These are phyloP conservation scores for Sylvilagus bachmani DNA, from an alignment of 2,113 vertebrate genomes.

Conservation along the genomic window DNA sequence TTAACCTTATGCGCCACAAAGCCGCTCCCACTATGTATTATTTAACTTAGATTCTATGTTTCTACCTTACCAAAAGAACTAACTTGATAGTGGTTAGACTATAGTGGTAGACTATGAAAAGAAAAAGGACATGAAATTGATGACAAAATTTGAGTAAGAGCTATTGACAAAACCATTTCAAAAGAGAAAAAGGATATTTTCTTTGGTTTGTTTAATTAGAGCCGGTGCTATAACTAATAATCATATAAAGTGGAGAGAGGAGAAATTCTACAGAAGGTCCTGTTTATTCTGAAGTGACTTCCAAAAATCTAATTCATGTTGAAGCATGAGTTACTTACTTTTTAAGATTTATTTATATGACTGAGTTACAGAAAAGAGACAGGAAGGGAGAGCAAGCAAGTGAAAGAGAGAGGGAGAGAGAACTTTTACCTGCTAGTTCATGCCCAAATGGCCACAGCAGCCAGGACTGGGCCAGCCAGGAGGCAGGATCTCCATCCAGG, in stretches of 20 bases:
- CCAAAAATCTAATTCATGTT: too few relatives aligned
- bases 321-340: too few relatives aligned
- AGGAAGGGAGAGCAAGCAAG: too few relatives aligned
- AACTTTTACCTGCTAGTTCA: too few relatives aligned
- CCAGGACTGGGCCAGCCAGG: too few relatives aligned
- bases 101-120: neutral
- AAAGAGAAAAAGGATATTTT: neutral
- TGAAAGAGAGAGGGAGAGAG: too few relatives aligned
- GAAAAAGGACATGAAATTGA: neutral
- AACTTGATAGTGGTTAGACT: neutral
- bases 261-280: too few relatives aligned
- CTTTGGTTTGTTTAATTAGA: neutral
- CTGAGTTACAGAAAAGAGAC: too few relatives aligned
- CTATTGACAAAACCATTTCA: neutral
- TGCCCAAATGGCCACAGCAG: too few relatives aligned
- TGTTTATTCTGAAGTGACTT: neutral
- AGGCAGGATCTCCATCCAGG: too few relatives aligned
- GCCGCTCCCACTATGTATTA: neutral
- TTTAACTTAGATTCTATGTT: neutral
- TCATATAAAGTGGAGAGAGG: neutral
- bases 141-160: neutral
- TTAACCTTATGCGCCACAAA: too few relatives aligned
- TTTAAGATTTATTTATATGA: too few relatives aligned
- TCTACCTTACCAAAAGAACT: neutral
- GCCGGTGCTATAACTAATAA: neutral